Percentiles rank a stretch among this genome's conserved stretches.
Evolutionary conservation across 2,797 vertebrate species (phyloP).

Genomic region (Lindbergichthys nudifrons): DNA sequence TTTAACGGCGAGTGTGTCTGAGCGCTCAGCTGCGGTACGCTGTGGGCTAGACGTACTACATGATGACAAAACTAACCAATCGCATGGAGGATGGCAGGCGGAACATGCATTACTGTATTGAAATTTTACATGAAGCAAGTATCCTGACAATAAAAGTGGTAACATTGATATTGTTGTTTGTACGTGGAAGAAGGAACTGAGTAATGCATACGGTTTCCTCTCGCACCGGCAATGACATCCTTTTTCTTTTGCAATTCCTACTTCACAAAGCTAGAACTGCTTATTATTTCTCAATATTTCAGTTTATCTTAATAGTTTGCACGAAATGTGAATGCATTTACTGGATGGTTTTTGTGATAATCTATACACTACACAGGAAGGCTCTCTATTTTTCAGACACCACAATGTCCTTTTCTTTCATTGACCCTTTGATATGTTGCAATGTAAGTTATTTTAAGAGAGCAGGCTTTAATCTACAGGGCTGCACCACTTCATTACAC

Average conservation of each 20-base stretch:
- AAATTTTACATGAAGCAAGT: slow-evolving; percentile 99
- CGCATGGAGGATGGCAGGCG: slow-evolving; percentile 85
- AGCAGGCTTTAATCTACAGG: too few relatives aligned
- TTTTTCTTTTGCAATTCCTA: neutral
- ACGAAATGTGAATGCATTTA: neutral
- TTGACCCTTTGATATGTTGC: neutral
- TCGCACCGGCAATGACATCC: neutral
- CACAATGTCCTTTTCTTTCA: neutral
- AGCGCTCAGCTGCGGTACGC: slow-evolving; percentile 85
- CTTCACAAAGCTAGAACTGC: neutral
- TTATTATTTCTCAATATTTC: slow-evolving; percentile 6
- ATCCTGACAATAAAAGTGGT: slow-evolving; percentile 97
- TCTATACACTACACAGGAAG: neutral
- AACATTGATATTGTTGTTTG: slow-evolving; percentile 78
- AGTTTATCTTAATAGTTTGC: neutral
- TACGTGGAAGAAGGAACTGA: slow-evolving; percentile 3
- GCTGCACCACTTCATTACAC: neutral
- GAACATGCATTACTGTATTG: slow-evolving; percentile 99
- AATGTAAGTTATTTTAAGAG: neutral
- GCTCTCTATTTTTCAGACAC: neutral
- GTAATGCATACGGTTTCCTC: neutral
- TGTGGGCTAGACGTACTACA: slow-evolving; percentile 93
- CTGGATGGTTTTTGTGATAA: neutral
- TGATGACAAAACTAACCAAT: slow-evolving; percentile 83
- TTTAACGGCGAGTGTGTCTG: slow-evolving; percentile 79